These are phyloP conservation scores for Apomyelois bistriatella DNA, from an alignment of 2,888 invertebrate genomes.

Conservation along the genomic window DNA sequence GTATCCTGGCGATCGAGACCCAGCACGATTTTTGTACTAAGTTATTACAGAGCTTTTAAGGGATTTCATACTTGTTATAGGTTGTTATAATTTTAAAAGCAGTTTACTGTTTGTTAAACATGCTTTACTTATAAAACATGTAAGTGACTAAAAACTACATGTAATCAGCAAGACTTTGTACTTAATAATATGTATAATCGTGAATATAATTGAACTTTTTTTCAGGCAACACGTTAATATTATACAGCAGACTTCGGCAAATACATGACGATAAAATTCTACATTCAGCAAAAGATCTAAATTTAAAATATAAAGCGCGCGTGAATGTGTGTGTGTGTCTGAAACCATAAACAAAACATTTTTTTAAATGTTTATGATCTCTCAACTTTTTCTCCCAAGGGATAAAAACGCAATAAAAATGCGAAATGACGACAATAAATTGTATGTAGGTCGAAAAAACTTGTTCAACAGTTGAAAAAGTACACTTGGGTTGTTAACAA, in stretches of 20 bases:
- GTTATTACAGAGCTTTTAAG: neutral
- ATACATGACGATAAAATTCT: neutral
- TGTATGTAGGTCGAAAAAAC: constrained; percentile 8
- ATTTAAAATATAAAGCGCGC: neutral
- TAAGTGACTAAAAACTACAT: too few relatives aligned
- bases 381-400: constrained; percentile 1
- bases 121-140: neutral
- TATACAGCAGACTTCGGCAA: too few relatives aligned
- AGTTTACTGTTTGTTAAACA: neutral
- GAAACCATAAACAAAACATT: neutral
- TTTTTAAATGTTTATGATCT: constrained; percentile 10
- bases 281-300: neutral
- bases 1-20: neutral
- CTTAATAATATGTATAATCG: too few relatives aligned
- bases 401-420: constrained; percentile 6
- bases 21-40: constrained; percentile 7
- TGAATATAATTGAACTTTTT: too few relatives aligned
- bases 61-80: neutral
- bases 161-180: too few relatives aligned
- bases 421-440: constrained; percentile 12
- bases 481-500: constrained; percentile 10
- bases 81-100: neutral
- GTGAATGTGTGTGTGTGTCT: too few relatives aligned
- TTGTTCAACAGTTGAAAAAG: constrained; percentile 12
- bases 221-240: too few relatives aligned